Conservation (phyloP, 2,797 vertebrate species). For the Prunella strophiata region DNA sequence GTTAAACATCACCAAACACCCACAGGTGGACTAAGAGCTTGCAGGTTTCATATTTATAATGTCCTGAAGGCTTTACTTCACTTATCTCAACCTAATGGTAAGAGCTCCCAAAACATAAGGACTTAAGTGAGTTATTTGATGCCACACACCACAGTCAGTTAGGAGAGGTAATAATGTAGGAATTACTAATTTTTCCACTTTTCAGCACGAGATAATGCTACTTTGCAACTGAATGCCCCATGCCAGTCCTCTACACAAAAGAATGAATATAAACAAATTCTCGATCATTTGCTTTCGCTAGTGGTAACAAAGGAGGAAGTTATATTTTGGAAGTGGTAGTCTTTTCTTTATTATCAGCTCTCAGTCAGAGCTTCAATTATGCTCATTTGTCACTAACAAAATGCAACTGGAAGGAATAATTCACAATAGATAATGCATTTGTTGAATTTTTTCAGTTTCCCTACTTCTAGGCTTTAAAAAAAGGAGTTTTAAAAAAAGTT, state of each 20-base stretch:
- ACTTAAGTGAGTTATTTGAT: neutral
- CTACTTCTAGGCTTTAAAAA: neutral
- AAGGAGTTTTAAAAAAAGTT: neutral
- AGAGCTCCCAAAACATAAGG: neutral
- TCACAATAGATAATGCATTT: neutral
- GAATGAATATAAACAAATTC: neutral
- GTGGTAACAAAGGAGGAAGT: neutral
- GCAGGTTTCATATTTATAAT: neutral
- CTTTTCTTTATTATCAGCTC: neutral
- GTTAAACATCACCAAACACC: neutral
- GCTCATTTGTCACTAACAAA: constrained; percentile 15
- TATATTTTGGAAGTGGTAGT: neutral
- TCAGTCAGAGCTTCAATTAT: constrained; percentile 1
- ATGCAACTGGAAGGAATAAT: constrained; percentile 7
- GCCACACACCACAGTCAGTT: neutral
- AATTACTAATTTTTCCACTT: neutral
- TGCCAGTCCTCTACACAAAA: rapidly evolving
- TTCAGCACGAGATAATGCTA: neutral
- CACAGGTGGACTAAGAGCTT: neutral
- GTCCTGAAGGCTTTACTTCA: neutral
- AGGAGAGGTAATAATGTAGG: neutral
- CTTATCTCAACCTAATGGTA: neutral
- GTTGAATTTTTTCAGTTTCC: neutral
- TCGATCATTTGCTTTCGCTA: neutral
- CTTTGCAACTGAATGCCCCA: neutral